Evolutionary conservation across 2,113 vertebrate species (phyloP).

Genomic region (Ciconia boyciana): DNA sequence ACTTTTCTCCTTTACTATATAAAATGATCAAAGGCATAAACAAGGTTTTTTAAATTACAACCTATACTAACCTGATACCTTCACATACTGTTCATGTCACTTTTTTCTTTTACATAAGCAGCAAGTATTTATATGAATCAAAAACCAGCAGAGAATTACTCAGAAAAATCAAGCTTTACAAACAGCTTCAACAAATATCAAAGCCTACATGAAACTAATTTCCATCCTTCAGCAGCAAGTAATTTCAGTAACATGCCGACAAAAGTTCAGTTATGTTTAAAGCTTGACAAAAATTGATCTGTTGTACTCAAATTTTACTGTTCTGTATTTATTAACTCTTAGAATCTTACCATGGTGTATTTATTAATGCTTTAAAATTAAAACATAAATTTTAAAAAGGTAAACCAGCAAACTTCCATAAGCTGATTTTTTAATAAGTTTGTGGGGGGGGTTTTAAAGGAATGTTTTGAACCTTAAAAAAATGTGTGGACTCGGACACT

Average conservation of each 20-base stretch:
- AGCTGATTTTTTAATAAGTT: neutral
- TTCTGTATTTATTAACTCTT: neutral
- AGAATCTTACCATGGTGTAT: neutral
- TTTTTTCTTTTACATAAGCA: neutral
- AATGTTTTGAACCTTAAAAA: neutral
- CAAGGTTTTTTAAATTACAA: neutral
- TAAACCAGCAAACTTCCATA: neutral
- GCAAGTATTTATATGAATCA: neutral
- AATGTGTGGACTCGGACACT: neutral
- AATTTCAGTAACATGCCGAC: neutral
- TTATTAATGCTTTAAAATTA: neutral
- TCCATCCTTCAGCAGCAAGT: neutral
- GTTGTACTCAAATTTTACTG: neutral
- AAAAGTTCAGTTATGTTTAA: neutral
- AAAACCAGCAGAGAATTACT: neutral
- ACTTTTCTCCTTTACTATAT: neutral
- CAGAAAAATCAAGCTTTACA: neutral
- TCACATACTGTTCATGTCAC: neutral
- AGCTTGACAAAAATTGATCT: neutral
- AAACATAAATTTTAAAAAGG: neutral
- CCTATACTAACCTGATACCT: neutral
- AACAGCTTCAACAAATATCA: neutral
- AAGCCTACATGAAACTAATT: neutral
- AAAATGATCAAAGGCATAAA: neutral
- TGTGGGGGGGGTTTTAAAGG: neutral